Evolutionary conservation across 1,140 invertebrate species (phyloP), one percentile per base, ranked within the genome.

Genomic region (Planococcus citri): DNA sequence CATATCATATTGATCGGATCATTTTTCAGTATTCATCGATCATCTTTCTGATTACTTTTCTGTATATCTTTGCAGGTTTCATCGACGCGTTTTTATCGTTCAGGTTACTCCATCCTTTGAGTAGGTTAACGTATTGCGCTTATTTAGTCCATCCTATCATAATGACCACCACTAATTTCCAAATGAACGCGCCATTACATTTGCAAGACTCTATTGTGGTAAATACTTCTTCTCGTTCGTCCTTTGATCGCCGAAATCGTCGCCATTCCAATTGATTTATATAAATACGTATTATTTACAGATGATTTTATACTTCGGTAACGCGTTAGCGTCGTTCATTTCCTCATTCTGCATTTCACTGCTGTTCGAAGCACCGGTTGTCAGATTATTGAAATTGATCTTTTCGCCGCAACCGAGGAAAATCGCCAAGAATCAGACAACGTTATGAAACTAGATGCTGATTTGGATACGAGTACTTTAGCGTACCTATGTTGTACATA

Each of bases 121-220:
- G 89, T 73, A 83, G 92, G 68, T 83, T 96, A 37, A 94, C 92
- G 0, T 96, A 94, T 78, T 90, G 90, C 76, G 88, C 91, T 9
- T 97, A 95, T 78, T 83, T 96, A 25, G 84, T 95, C 14, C 93
- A 96, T 80, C 90, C 91, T 9, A 84, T 91, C 71, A 84, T 92
- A 71, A 90, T 91, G 88, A 85, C 87, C 78, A 82, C 88, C 57
- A 88, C 86, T 17, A 84, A 85, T 41, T 90, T 86, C 74, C 82
- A 86, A 57, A 84, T 91, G 81, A 88, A 91, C 73, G 88, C 88
- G 72, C 86, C 89, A 1, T 77, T 90, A 17, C 88, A 91, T 76
- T 76, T 91, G 20, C 85, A 88, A 76, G 87, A 89, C 74, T 80
- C 82, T 9, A 79, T 89, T 68, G 84, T 89, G 74, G 87, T 89